Evolutionary conservation across 2,888 invertebrate species (phyloP).

Genomic region (Apamea sordens): DNA sequence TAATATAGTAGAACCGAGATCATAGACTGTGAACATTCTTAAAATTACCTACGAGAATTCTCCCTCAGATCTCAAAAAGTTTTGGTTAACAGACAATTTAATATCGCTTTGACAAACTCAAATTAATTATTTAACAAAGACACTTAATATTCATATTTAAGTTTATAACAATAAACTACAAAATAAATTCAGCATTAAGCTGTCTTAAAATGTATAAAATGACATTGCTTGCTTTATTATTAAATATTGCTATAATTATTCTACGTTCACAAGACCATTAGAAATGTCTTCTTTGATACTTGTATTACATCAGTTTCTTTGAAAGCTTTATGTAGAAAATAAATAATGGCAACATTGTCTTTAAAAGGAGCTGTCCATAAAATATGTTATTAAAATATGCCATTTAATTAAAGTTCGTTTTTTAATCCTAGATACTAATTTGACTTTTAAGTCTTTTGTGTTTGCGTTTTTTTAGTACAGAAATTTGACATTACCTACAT

Average conservation of each 20-base stretch:
- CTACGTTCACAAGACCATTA: conserved; percentile 5
- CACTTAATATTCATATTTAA: not conserved
- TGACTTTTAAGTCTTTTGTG: no score
- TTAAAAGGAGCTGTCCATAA: not conserved
- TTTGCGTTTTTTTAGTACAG: no score
- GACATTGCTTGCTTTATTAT: not conserved
- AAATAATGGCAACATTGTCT: not conserved
- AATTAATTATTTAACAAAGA: not conserved
- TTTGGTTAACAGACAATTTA: no score
- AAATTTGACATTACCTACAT: no score
- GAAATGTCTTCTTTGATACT: conserved; percentile 14
- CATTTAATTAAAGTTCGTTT: no score
- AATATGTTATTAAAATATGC: not conserved
- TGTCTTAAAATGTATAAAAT: not conserved
- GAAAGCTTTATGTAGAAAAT: not conserved
- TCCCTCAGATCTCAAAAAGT: no score
- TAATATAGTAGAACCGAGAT: no score
- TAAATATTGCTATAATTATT: conserved; percentile 6
- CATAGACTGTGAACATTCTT: no score
- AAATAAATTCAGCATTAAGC: not conserved
- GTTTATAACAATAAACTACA: not conserved
- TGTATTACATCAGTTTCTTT: not conserved
- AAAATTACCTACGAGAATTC: no score
- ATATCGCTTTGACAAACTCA: not conserved
- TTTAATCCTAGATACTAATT: no score